Percentiles rank a stretch among this genome's conserved stretches.
These are phyloP conservation scores for Litocranius walleri DNA, from an alignment of 2,113 vertebrate genomes.

Conservation along the genomic window DNA sequence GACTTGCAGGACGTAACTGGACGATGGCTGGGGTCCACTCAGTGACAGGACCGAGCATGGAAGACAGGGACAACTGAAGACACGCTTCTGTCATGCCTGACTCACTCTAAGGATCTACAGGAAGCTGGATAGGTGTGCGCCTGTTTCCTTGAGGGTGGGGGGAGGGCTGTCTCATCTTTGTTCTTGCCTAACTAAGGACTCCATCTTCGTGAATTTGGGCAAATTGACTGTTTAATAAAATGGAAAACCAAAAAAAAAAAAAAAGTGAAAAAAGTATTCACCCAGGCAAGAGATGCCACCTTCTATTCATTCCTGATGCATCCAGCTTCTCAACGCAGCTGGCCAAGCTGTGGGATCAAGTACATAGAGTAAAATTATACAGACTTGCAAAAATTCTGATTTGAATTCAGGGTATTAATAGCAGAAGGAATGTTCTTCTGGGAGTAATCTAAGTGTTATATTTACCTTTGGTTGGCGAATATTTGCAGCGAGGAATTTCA, in stretches of 20 bases:
- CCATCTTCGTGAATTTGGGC: not conserved
- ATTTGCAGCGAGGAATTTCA: slow-evolving; percentile 86
- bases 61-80: not conserved
- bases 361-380: slow-evolving; percentile 78
- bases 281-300: slow-evolving; percentile 12
- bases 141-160: not conserved
- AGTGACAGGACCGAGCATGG: not conserved
- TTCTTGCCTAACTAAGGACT: not conserved
- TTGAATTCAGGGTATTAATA: slow-evolving; percentile 82
- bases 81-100: not conserved
- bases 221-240: not conserved
- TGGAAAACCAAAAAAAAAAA: not conserved
- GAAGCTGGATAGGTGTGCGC: not conserved
- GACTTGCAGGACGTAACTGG: not conserved
- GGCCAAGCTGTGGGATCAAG: slow-evolving; percentile 64
- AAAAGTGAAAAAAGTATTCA: not conserved
- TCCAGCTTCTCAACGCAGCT: not conserved
- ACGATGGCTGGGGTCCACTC: accelerated
- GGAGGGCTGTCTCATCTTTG: not conserved
- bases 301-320: not conserved
- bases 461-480: slow-evolving; percentile 87
- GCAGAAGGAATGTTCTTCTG: slow-evolving; percentile 82
- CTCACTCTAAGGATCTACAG: not conserved
- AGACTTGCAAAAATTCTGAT: slow-evolving; percentile 74
- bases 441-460: slow-evolving; percentile 86